These are phyloP conservation scores for Drosophila meridionalis DNA, from an alignment of 2,888 invertebrate species.

Conservation along the genomic window DNA sequence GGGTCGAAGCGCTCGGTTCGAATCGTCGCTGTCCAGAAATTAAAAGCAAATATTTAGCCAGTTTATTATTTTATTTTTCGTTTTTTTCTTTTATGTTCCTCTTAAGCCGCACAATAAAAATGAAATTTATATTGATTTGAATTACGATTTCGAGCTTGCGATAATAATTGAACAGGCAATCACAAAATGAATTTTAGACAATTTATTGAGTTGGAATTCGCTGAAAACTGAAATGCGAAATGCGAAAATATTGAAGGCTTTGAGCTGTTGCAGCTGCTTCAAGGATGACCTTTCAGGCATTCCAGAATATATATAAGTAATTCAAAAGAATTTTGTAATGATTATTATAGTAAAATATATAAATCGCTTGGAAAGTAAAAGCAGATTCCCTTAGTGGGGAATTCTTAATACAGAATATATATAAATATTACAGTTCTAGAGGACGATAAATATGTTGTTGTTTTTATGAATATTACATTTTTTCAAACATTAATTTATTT, in stretches of 20 bases:
- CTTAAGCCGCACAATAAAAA: conserved; percentile 40
- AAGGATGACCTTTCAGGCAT: not conserved
- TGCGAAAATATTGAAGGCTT: not conserved
- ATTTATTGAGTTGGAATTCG: conserved; percentile 19
- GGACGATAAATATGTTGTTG: too few species aligned
- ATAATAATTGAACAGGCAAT: conserved; percentile 26
- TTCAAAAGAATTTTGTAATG: too few species aligned
- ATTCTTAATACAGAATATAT: too few species aligned
- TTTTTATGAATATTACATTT: too few species aligned
- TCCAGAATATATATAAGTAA: not conserved
- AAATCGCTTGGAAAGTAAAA: too few species aligned
- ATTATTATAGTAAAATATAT: too few species aligned
- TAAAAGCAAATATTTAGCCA: conserved; percentile 53
- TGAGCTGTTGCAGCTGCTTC: not conserved
- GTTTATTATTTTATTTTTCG: conserved; percentile 1
- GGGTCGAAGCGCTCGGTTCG: conserved; percentile 17
- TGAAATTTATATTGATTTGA: conserved; percentile 39
- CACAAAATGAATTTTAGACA: not conserved
- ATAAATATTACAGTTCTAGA: too few species aligned
- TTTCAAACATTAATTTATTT: too few species aligned
- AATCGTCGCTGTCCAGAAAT: conserved; percentile 30
- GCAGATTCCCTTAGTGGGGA: too few species aligned
- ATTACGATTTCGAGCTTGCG: conserved; percentile 10
- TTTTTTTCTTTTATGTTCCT: not conserved
- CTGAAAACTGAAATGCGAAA: not conserved